Base-by-base conservation (phyloP, 1,140 invertebrate species). In the Trichoplusia ni region DNA sequence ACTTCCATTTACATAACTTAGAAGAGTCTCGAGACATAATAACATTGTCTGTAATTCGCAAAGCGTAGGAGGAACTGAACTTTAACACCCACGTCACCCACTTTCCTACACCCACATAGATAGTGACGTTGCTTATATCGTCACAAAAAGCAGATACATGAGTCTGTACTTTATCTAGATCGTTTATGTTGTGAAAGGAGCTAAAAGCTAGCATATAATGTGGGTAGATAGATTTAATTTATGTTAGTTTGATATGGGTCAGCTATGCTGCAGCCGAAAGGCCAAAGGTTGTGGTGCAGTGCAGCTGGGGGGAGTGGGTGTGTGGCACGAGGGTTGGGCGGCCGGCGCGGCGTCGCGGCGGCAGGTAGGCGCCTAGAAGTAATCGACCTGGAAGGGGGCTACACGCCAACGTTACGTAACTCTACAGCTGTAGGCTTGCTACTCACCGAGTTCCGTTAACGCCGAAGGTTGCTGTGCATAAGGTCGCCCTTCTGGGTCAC, bases 391-490 rank as follows among this genome's bases (percentile, higher is more conserved):
- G 46, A 69, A 67, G 75, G 53, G 63, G 46, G 9, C 16, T 38
- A 33, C 46, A 53, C 53, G 54, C 19, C 44, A 58, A 44, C 47
- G 58, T 82, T 84, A 83, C 62, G 73, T 82, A 82, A 77, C 60
- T 58, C 68, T 59, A 73, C 64, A 66, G 72, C 64, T 64, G 62
- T 77, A 76, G 14, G 18, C 19, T 37, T 14, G 64, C 66, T 68
- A 72, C 67, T 69, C 76, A 63, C 62, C 58, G 47, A 77, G 73
- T 81, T 84, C 79, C 76, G 77, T 76, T 77, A 79, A 78, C 73
- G 66, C 71, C 74, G 81, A 86, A 86, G 82, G 82, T 81, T 83
- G 79, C 75, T 77, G 69, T 72, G 73, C 71, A 82, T 81, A 81
- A 86, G 79, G 76, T 79, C 77, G 73, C 61, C 69, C 37, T 75